Evolutionary conservation across 2,797 vertebrate species (phyloP).

Genomic region (Champsocephalus gunnari): DNA sequence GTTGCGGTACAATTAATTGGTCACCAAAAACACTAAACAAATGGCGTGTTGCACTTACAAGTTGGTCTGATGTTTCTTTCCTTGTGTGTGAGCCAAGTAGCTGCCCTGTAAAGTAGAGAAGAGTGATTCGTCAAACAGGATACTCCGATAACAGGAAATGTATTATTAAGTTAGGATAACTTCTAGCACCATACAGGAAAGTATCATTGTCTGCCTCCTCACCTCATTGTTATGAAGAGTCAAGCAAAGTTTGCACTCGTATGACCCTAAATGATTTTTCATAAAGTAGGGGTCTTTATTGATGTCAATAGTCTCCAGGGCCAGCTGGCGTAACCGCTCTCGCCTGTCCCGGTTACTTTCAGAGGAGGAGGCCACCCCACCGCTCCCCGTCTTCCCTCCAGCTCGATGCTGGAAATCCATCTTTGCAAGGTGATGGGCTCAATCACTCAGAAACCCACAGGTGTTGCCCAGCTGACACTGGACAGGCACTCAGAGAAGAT

Average conservation of each 20-base stretch:
- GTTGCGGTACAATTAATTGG: background rate
- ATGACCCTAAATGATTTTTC: slow-evolving; percentile 98
- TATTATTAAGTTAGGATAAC: background rate
- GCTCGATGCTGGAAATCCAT: slow-evolving; percentile 99
- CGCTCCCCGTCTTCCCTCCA: slow-evolving; percentile 96
- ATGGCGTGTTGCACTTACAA: slow-evolving; percentile 86
- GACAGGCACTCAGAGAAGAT: slow-evolving; percentile 5
- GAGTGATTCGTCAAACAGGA: background rate
- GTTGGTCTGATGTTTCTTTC: slow-evolving; percentile 99
- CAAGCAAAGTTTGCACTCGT: slow-evolving; percentile 97
- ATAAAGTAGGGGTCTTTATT: slow-evolving; percentile 99
- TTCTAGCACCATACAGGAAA: background rate
- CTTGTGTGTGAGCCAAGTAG: slow-evolving; percentile 97
- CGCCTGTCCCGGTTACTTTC: slow-evolving; percentile 96
- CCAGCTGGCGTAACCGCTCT: slow-evolving; percentile 93
- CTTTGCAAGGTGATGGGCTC: slow-evolving; percentile 55
- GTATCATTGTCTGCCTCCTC: slow-evolving; percentile 4
- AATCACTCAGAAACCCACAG: slow-evolving; percentile 19
- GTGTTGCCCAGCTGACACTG: slow-evolving; percentile 11
- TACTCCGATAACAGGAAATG: background rate
- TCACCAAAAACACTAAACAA: background rate
- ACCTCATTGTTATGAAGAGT: slow-evolving; percentile 99
- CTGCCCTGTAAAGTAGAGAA: slow-evolving; percentile 87
- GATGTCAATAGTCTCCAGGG: slow-evolving; percentile 97
- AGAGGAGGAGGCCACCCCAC: slow-evolving; percentile 94